Conservation (phyloP, 2,888 invertebrate genomes). For the Chaitophorus viminalis region DNA sequence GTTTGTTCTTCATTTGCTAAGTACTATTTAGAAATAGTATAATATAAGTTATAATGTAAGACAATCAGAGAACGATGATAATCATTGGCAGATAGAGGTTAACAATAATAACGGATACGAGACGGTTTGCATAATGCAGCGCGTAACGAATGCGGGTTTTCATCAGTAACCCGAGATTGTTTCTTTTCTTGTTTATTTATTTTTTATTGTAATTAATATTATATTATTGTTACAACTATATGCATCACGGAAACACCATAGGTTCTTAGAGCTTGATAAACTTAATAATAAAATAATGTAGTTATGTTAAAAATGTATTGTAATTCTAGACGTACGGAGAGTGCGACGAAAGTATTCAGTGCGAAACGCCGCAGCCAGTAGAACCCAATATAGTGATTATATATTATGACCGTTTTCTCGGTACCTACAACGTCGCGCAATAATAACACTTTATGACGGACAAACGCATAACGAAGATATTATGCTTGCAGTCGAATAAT, state of each 20-base stretch:
- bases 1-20: background rate
- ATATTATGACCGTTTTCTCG: no score
- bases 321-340: background rate
- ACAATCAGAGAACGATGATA: constrained; percentile 50
- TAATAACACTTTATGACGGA: background rate
- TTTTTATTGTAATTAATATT: background rate
- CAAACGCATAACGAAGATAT: background rate
- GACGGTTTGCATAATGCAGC: background rate
- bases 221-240: background rate
- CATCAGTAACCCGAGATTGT: background rate
- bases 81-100: background rate
- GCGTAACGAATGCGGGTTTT: background rate
- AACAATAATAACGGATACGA: background rate
- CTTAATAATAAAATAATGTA: background rate
- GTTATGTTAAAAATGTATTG: background rate
- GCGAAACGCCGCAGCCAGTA: no score
- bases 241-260: constrained; percentile 52
- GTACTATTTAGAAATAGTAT: no score
- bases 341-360: constrained; percentile 7
- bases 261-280: constrained; percentile 38
- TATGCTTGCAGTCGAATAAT: no score
- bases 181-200: background rate
- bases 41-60: background rate
- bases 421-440: no score
- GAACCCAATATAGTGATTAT: no score